Conservation (phyloP, 2,113 vertebrate genomes). For the Callipepla californica region DNA sequence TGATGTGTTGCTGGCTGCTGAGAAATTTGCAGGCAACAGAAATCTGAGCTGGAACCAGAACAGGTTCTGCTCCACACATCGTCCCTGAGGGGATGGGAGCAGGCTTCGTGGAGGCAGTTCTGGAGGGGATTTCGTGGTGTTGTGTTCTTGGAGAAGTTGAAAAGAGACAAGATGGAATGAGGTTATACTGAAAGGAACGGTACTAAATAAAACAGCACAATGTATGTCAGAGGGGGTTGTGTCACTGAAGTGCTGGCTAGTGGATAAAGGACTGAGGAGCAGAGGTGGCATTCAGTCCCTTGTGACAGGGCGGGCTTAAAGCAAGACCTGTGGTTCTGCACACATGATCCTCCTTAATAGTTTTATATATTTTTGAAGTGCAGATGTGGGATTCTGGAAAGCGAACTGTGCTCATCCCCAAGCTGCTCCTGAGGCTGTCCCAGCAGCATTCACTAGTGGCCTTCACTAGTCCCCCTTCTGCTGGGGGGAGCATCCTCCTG, state of each 20-base stretch:
- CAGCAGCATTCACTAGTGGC: not conserved
- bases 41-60: not conserved
- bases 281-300: not conserved
- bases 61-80: rapidly evolving
- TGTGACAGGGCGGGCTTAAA: not conserved
- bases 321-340: not conserved
- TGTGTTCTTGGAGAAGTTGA: not conserved
- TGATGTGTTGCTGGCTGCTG: not conserved
- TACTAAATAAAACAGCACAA: not conserved
- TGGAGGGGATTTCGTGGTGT: rapidly evolving
- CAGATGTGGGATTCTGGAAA: not conserved
- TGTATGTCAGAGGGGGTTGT: not conserved
- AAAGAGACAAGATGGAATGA: not conserved
- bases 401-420: not conserved
- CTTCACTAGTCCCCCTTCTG: rapidly evolving
- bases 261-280: rapidly evolving
- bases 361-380: not conserved
- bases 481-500: not conserved
- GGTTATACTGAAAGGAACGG: not conserved
- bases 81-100: not conserved
- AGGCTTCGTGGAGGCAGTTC: not conserved
- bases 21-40: not conserved
- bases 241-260: not conserved
- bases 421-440: rapidly evolving
- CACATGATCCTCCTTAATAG: not conserved